Evolutionary conservation across 2,797 vertebrate species (phyloP), one percentile per base, ranked within the genome.

Genomic region (Oryzias dopingdopingensis): DNA sequence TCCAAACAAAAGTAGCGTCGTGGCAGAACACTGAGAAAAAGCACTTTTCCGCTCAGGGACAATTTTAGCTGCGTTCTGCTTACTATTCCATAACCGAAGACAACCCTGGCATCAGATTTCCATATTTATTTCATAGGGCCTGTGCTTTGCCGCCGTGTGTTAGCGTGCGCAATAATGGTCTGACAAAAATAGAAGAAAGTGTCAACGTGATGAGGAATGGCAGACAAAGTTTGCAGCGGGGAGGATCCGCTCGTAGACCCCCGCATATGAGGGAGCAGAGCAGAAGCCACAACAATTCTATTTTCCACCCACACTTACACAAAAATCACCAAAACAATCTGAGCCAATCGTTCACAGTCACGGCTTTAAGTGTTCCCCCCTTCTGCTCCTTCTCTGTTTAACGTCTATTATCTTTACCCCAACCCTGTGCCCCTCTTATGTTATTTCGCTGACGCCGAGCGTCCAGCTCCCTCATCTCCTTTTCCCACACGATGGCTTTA

Each of bases 231-330:
- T 72, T 72, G 67, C 59, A 74, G 74, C 74, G 6, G 37, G 48
- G 65, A 55, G 14, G 57, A 64, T 66, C 60, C 41, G 59, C 42
- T 54, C 14, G 17, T 29, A 32, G 43, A 13, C 60, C 24, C 16
- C 46, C 24, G 17, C 23, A 24, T 18, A 6, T 52, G 53, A 68
- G 67, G 72, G 72, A 81, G 64, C 72, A 61, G 65, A 49, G 55
- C 62, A 51, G 32, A 59, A 50, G 72, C 83, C 85, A 75, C 86
- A 86, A 85, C 79, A 82, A 82, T 86, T 81, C 67, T 45, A 69
- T 80, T 82, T 83, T 86, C 86, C 79, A 77, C 59, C 73, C 79
- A 65, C 67, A 59, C 75, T 59, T 42, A 64, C 44, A 72, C 53
- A 63, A 57, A 41, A 59, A 49, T 69, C 74, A 64, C 58, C 72